Percentiles rank a stretch among this genome's conserved stretches.
Evolutionary conservation across 1,140 invertebrate species (phyloP).

Genomic region (Yoshiicerus persimilis): DNA sequence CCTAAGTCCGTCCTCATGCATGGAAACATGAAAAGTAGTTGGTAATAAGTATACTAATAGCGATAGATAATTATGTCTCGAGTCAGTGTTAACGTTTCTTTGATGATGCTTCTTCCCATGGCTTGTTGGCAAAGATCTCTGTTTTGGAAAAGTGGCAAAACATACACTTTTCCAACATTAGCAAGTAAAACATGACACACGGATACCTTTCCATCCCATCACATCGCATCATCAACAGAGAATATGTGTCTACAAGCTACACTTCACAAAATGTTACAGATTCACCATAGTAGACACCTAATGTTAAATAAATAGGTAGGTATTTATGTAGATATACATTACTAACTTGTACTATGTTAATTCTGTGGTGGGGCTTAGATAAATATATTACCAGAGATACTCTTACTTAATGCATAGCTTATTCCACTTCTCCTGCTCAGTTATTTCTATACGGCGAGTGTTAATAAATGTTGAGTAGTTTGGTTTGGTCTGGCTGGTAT

Average conservation of each 20-base stretch:
- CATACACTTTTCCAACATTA: neutral
- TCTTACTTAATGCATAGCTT: neutral
- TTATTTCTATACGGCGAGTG: neutral
- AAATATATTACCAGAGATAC: neutral
- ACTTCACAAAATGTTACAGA: neutral
- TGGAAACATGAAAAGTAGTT: neutral
- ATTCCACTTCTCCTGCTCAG: neutral
- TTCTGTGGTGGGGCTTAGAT: neutral
- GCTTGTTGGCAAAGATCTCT: constrained; percentile 7
- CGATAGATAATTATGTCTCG: neutral
- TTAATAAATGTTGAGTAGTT: neutral
- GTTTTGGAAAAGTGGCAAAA: neutral
- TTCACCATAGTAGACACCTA: too few relatives aligned
- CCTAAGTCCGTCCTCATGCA: neutral
- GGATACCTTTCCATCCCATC: neutral
- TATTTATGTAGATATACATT: neutral
- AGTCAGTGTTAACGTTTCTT: neutral
- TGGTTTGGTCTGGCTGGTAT: too few relatives aligned
- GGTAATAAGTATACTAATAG: neutral
- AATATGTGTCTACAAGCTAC: neutral
- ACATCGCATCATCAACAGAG: neutral
- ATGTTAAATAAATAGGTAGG: too few relatives aligned
- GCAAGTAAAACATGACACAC: neutral
- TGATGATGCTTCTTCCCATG: neutral
- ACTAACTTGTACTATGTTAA: neutral